A percentile compares a stretch with the other conserved stretches of the same genome.
phyloP scores from a whole-genome alignment of 2,888 invertebrate species.

The Agrotis clavis region DNA sequence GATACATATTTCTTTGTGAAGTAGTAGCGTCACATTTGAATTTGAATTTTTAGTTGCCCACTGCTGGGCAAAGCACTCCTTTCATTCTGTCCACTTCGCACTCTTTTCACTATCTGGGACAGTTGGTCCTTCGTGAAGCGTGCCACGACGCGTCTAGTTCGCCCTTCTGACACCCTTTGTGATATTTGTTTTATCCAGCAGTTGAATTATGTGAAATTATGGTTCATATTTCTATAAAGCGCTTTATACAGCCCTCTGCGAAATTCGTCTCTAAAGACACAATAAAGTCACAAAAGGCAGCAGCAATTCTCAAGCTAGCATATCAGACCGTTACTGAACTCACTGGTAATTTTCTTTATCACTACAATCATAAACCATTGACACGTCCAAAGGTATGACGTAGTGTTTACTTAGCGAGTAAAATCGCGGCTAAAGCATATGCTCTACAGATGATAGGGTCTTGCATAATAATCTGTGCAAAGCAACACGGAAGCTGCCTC shows the following conservation, averaged over 20 bases:
- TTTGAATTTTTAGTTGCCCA: too few species aligned
- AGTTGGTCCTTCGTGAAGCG: too few species aligned
- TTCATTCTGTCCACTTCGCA: too few species aligned
- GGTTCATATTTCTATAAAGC: not conserved
- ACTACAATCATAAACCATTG: constrained; percentile 22
- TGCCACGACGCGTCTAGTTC: too few species aligned
- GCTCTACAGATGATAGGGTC: constrained; percentile 9
- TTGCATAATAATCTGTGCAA: constrained; percentile 8
- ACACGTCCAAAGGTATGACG: constrained; percentile 10
- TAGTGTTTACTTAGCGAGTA: constrained; percentile 16
- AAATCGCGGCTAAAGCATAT: constrained; percentile 9
- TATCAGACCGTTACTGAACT: not conserved
- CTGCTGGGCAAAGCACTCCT: too few species aligned
- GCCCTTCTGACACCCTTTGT: too few species aligned
- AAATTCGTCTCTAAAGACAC: not conserved
- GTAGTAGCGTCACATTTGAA: not conserved
- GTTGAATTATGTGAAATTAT: not conserved
- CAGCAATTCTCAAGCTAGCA: not conserved
- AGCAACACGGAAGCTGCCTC: constrained; percentile 64
- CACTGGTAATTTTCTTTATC: not conserved
- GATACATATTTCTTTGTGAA: not conserved
- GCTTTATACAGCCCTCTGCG: too few species aligned
- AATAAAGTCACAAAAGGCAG: not conserved
- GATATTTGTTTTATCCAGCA: too few species aligned
- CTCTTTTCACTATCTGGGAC: too few species aligned